A percentile compares a stretch with the other conserved stretches of the same genome.
These are phyloP conservation scores for Cremastobaeus sp. DNA, from an alignment of 2,888 invertebrate species.

Conservation along the genomic window DNA sequence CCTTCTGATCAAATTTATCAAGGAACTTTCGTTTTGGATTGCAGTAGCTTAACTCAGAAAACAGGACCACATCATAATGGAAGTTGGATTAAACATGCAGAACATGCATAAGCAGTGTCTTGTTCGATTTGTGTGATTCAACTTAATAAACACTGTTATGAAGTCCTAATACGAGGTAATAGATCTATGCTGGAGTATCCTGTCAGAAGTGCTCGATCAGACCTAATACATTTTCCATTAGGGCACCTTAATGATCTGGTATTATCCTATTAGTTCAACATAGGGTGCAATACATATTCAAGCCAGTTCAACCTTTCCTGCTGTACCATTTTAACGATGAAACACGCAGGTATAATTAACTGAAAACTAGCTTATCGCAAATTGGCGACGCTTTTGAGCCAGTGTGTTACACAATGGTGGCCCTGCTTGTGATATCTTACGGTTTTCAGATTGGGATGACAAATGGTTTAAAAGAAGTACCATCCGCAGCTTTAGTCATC, in stretches of 20 bases:
- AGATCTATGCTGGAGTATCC: conserved; percentile 2
- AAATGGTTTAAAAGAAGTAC: too few relatives aligned
- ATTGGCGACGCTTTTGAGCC: background rate
- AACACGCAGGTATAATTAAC: conserved; percentile 21
- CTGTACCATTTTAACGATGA: conserved; percentile 14
- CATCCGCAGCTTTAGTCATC: too few relatives aligned
- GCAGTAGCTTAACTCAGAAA: too few relatives aligned
- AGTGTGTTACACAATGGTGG: too few relatives aligned
- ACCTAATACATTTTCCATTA: conserved; percentile 20
- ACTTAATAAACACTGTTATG: conserved; percentile 9
- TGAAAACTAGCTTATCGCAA: conserved; percentile 4
- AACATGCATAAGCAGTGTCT: too few relatives aligned
- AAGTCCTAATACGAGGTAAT: conserved; percentile 8
- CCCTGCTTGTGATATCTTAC: too few relatives aligned
- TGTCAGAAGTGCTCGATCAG: conserved; percentile 6
- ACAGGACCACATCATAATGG: too few relatives aligned
- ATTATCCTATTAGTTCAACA: conserved; percentile 31
- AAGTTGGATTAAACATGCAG: too few relatives aligned
- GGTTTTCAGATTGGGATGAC: too few relatives aligned
- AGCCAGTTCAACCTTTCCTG: background rate
- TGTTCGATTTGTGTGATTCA: too few relatives aligned
- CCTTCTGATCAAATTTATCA: too few relatives aligned
- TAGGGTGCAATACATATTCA: conserved; percentile 13
- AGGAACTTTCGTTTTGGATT: too few relatives aligned
- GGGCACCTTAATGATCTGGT: conserved; percentile 7